Evolutionary conservation across 1,140 invertebrate species (phyloP).

Genomic region (Pogonomyrmex californicus): DNA sequence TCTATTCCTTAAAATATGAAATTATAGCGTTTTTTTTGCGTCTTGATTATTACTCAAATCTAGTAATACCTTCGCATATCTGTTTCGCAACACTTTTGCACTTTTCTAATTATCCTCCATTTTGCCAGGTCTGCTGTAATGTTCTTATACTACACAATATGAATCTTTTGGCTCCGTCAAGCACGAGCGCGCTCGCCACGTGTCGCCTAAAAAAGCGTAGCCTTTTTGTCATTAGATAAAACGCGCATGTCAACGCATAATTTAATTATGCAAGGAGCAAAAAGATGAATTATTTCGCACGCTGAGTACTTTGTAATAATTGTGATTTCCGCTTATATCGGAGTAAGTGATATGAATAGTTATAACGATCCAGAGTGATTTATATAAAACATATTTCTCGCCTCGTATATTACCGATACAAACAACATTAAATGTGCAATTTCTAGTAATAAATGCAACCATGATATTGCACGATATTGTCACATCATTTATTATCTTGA

Average conservation of each 20-base stretch:
- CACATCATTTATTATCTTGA: neutral
- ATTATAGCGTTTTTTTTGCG: too few relatives aligned
- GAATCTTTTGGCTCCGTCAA: neutral
- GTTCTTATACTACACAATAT: too few relatives aligned
- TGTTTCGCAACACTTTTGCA: too few relatives aligned
- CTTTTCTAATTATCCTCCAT: too few relatives aligned
- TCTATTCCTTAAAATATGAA: too few relatives aligned
- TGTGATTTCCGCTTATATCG: neutral
- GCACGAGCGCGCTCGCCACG: neutral
- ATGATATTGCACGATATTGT: neutral
- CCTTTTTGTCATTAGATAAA: slow-evolving; percentile 8
- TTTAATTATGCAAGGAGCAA: slow-evolving; percentile 22
- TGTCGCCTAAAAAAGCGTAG: neutral
- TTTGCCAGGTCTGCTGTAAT: too few relatives aligned
- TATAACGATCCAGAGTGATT: neutral
- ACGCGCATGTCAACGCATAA: slow-evolving; percentile 5
- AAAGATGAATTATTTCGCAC: neutral
- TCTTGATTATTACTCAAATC: too few relatives aligned
- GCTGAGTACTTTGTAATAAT: neutral
- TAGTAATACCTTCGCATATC: too few relatives aligned
- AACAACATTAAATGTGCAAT: neutral
- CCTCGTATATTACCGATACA: neutral
- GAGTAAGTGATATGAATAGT: neutral
- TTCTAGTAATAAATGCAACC: neutral
- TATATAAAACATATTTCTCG: neutral